phyloP scores from a whole-genome alignment of 2,113 vertebrate species.

The Oreocharis arfaki region DNA sequence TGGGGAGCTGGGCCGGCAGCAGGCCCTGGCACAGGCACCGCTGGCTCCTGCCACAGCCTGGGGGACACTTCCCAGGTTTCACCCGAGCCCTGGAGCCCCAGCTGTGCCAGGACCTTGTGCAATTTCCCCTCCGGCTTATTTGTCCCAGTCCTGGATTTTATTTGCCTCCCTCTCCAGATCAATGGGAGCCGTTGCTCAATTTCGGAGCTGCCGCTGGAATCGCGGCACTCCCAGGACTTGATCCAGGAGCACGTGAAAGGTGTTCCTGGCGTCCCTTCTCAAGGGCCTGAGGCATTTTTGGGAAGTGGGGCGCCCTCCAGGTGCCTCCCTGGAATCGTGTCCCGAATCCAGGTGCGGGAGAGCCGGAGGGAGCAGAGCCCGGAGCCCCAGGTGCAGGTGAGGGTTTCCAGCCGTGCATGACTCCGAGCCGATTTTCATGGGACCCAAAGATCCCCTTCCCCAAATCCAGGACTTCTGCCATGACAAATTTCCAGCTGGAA shows the following conservation, averaged over 20 bases:
- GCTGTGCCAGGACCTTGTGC: not conserved
- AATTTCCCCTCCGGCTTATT: not conserved
- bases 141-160: not conserved
- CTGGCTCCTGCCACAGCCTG: not conserved
- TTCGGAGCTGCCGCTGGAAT: rapidly evolving
- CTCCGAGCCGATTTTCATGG: not conserved
- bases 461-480: not conserved
- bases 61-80: not conserved
- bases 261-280: not conserved
- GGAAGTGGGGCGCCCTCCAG: not conserved
- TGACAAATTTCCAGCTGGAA: not conserved
- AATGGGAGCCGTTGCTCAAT: not conserved
- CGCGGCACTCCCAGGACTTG: rapidly evolving
- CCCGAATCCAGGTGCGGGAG: not conserved
- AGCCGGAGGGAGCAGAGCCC: not conserved
- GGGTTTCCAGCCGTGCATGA: not conserved
- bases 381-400: not conserved
- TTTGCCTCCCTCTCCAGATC: not conserved
- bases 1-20: not conserved
- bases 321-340: not conserved
- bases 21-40: not conserved
- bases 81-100: not conserved
- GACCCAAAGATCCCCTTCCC: not conserved
- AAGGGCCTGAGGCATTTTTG: not conserved
- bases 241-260: rapidly evolving